phyloP scores from a whole-genome alignment of 2,888 invertebrate species.

The Bellardia bayeri region DNA sequence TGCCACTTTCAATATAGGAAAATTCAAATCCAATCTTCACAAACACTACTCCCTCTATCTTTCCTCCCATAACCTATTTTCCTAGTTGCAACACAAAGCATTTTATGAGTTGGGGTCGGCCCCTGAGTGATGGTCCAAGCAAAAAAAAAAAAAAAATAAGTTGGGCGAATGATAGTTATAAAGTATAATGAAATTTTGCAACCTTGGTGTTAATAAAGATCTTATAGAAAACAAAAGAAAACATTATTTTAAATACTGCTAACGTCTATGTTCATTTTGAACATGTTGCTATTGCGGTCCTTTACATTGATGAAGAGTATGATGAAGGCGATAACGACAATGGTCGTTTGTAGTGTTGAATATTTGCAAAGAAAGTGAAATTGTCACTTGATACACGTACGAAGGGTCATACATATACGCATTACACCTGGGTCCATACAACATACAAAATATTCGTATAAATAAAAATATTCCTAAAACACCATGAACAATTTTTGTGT shows the following conservation, averaged over 20 bases:
- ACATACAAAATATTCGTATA: slow-evolving; percentile 31
- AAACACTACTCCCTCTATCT: too few relatives aligned
- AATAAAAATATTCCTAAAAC: slow-evolving; percentile 41
- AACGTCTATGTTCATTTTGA: background rate
- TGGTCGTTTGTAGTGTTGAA: slow-evolving; percentile 58
- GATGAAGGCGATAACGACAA: slow-evolving; percentile 48
- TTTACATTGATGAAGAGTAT: background rate
- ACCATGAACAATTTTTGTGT: slow-evolving; percentile 30
- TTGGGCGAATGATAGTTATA: too few relatives aligned
- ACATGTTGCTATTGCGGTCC: background rate
- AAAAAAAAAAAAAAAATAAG: too few relatives aligned
- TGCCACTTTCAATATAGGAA: too few relatives aligned
- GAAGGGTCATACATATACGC: slow-evolving; percentile 66
- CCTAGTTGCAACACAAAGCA: too few relatives aligned
- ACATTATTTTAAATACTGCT: background rate
- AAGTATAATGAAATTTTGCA: too few relatives aligned
- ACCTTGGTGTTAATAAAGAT: too few relatives aligned
- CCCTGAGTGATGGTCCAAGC: too few relatives aligned
- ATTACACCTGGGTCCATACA: slow-evolving; percentile 81
- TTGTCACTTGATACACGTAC: slow-evolving; percentile 74
- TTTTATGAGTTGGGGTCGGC: too few relatives aligned
- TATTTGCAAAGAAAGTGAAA: slow-evolving; percentile 78
- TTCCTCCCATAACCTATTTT: too few relatives aligned
- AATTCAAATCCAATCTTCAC: too few relatives aligned
- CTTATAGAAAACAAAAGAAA: background rate